phyloP scores from a whole-genome alignment of 1,140 invertebrate species.

The Sipha flava region DNA sequence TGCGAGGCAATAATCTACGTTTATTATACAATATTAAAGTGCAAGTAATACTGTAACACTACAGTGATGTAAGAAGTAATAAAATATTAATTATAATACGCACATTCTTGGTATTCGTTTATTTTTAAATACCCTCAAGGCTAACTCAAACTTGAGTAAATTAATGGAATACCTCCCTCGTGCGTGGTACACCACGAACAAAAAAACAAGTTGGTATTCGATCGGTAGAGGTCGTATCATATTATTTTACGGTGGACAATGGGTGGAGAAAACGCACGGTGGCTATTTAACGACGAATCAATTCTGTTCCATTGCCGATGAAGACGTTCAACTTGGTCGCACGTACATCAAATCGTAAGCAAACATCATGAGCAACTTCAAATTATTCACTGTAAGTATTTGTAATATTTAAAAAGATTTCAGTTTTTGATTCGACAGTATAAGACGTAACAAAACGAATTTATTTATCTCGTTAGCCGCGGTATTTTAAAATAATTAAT shows the following conservation, averaged over 20 bases:
- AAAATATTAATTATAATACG: background rate
- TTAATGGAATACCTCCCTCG: constrained; percentile 8
- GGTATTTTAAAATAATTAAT: too few species aligned
- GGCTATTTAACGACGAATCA: constrained; percentile 10
- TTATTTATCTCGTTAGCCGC: too few species aligned
- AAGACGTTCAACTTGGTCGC: constrained; percentile 20
- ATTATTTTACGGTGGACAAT: background rate
- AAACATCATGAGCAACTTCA: background rate
- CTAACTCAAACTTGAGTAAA: background rate
- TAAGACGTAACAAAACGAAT: background rate
- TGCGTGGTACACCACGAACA: background rate
- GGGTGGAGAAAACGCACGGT: constrained; percentile 14
- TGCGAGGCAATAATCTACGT: too few species aligned
- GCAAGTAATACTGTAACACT: background rate
- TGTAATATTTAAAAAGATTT: background rate
- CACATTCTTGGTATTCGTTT: background rate
- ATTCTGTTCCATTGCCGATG: background rate
- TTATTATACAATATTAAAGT: too few species aligned
- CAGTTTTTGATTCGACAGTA: too few species aligned
- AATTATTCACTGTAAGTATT: background rate
- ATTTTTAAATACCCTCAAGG: background rate
- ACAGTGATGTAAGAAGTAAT: background rate
- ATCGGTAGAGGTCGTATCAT: constrained; percentile 27
- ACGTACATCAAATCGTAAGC: background rate
- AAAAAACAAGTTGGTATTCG: background rate